phyloP scores from a whole-genome alignment of 2,797 vertebrate genomes.

The Enteromius mattozi region DNA sequence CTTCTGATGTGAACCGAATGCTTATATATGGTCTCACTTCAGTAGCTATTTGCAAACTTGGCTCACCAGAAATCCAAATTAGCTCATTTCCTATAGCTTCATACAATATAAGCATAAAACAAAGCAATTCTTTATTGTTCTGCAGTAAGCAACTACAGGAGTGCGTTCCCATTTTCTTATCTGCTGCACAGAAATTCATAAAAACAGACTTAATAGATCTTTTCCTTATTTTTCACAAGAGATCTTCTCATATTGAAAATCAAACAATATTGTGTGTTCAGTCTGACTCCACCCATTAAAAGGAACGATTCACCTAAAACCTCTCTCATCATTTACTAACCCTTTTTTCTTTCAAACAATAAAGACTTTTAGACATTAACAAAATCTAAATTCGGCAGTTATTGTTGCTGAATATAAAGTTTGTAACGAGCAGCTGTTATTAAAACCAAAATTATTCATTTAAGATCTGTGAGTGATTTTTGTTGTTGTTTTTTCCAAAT shows the following conservation, averaged over 20 bases:
- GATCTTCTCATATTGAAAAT: neutral
- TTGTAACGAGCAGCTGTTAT: neutral
- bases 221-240: neutral
- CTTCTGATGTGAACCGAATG: slow-evolving; percentile 5
- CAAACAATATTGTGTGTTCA: neutral
- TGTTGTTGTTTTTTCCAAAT: neutral
- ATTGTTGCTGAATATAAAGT: neutral
- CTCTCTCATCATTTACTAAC: neutral
- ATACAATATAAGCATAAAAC: neutral
- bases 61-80: neutral
- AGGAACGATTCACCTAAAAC: neutral
- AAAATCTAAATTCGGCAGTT: neutral
- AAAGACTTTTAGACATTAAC: too few relatives aligned
- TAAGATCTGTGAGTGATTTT: neutral
- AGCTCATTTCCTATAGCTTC: neutral
- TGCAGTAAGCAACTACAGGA: neutral
- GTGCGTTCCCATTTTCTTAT: neutral
- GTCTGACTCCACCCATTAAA: neutral
- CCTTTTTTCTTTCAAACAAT: neutral
- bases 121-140: neutral
- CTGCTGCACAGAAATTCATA: neutral
- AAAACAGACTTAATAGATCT: neutral
- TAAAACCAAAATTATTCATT: neutral
- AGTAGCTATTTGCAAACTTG: neutral
- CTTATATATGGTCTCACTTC: neutral